These are phyloP conservation scores for Pseudopipra pipra DNA, from an alignment of 2,113 vertebrate genomes.

Conservation along the genomic window DNA sequence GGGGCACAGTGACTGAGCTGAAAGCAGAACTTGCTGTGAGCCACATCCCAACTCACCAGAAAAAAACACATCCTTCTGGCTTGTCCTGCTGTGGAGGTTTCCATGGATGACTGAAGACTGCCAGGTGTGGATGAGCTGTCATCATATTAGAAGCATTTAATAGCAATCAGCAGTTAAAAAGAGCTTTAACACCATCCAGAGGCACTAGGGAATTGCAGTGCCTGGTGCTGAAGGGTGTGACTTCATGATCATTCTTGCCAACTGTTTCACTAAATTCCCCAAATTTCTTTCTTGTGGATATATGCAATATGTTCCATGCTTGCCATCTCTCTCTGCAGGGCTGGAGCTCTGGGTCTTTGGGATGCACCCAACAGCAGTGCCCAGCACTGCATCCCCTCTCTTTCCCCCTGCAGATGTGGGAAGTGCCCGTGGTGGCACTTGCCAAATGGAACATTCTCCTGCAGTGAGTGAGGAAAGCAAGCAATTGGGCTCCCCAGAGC, in stretches of 20 bases:
- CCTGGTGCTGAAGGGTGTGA: not conserved
- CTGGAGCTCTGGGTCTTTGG: not conserved
- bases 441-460: not conserved
- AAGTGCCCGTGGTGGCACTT: not conserved
- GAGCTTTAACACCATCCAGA: not conserved
- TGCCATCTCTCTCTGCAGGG: not conserved
- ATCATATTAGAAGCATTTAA: not conserved
- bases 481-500: not conserved
- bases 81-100: not conserved
- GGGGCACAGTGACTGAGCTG: not conserved
- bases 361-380: not conserved
- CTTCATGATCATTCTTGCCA: not conserved
- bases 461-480: not conserved
- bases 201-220: not conserved
- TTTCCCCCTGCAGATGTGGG: not conserved
- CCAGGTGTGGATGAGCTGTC: not conserved
- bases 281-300: not conserved
- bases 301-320: not conserved
- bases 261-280: not conserved
- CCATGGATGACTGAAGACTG: not conserved
- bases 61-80: not conserved
- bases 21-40: not conserved
- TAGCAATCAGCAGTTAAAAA: not conserved
- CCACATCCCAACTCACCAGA: not conserved
- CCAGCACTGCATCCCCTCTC: not conserved